phyloP scores from a whole-genome alignment of 2,888 invertebrate genomes.

The Amorpha juglandis region DNA sequence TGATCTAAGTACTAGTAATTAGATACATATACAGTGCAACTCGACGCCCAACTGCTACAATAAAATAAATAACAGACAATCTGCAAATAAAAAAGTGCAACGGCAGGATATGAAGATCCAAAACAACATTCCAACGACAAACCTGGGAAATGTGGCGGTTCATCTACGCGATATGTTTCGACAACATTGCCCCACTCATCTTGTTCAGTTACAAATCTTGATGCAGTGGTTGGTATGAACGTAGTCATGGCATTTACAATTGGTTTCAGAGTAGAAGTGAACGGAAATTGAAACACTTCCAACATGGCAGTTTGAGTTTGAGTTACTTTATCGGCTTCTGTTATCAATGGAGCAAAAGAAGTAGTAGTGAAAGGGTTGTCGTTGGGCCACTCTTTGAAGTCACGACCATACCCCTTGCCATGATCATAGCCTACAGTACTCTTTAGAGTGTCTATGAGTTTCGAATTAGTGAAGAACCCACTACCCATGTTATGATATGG shows the following conservation, averaged over 20 bases:
- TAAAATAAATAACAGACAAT: slow-evolving; percentile 32
- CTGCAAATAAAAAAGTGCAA: slow-evolving; percentile 62
- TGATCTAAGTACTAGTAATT: slow-evolving; percentile 35
- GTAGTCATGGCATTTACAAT: slow-evolving; percentile 72
- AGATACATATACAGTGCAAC: slow-evolving; percentile 32
- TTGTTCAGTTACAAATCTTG: slow-evolving; percentile 68
- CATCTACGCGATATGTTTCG: slow-evolving; percentile 81
- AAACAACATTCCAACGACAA: slow-evolving; percentile 80
- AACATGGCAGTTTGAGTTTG: slow-evolving; percentile 80
- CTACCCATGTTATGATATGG: slow-evolving; percentile 76
- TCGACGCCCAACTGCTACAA: slow-evolving; percentile 28
- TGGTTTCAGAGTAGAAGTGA: slow-evolving; percentile 77
- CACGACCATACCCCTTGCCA: slow-evolving; percentile 69
- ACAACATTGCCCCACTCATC: slow-evolving; percentile 80
- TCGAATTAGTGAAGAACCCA: slow-evolving; percentile 77
- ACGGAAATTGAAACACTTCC: slow-evolving; percentile 81
- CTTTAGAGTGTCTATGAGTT: slow-evolving; percentile 79
- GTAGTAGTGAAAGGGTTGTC: slow-evolving; percentile 81
- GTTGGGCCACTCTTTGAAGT: slow-evolving; percentile 77
- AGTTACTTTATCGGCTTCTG: slow-evolving; percentile 76
- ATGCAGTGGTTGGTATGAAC: slow-evolving; percentile 60
- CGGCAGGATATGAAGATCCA: slow-evolving; percentile 66
- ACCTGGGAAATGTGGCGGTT: slow-evolving; percentile 82
- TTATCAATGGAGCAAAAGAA: slow-evolving; percentile 72
- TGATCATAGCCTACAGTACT: slow-evolving; percentile 78